Evolutionary conservation across 2,888 invertebrate species (phyloP).

Genomic region (Idaea biselata): DNA sequence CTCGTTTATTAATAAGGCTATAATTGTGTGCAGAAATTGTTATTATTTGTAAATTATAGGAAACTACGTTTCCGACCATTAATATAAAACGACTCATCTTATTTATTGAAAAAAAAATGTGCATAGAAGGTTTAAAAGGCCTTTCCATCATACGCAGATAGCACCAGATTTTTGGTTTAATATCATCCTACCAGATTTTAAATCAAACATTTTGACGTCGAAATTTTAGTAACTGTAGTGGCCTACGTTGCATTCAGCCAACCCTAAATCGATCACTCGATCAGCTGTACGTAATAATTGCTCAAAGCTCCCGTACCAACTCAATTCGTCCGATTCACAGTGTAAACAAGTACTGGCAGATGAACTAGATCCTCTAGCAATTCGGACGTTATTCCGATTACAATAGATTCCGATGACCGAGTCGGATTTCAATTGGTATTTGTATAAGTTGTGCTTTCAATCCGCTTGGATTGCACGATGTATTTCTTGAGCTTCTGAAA

Average conservation of each 20-base stretch:
- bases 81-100: no score
- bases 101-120: no score
- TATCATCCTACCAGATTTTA: no score
- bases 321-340: not conserved
- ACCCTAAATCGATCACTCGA: constrained; percentile 13
- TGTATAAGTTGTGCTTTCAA: constrained; percentile 47
- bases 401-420: constrained; percentile 21
- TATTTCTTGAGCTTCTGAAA: no score
- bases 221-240: not conserved
- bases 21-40: no score
- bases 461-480: constrained; percentile 29
- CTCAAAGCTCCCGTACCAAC: not conserved
- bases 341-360: not conserved
- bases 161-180: no score
- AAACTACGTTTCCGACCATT: no score
- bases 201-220: no score
- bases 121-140: no score
- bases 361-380: not conserved
- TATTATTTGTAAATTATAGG: no score
- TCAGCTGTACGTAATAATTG: constrained; percentile 38
- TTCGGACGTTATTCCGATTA: constrained; percentile 40
- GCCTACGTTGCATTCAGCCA: not conserved
- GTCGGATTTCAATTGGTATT: constrained; percentile 25
- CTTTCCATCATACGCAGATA: no score
- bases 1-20: no score